Evolutionary conservation across 2,113 vertebrate genomes (phyloP), one percentile per base, ranked within the genome.

Genomic region (Salvelinus alpinus): DNA sequence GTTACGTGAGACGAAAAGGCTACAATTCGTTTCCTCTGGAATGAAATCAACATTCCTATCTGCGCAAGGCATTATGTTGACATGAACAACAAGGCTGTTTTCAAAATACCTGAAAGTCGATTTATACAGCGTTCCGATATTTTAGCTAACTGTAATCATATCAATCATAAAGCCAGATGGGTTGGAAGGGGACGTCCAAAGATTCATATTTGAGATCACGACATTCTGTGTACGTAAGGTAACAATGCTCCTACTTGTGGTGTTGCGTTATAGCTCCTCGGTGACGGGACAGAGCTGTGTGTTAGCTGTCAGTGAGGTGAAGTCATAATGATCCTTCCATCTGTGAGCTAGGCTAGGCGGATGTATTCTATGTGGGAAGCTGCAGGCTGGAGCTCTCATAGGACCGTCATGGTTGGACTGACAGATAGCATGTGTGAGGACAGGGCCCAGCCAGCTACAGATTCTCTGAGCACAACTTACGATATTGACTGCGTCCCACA

Each of bases 351-450:
- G 22, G 9, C 3, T 16, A 54, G 38, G 22, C 27, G 5, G 59
- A 78, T 77, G 69, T n/a, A 6, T 66, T 78, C 83, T 78, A 48
- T 78, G 20, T 51, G 70, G 11, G 67, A 38, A 77, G 34, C 71
- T 57, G 54, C 38, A 14, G 64, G 22, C 27, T 86, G 76, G 62
- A 76, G 64, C 13, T 9, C 51, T 79, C 71, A 71, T 70, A 48
- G 62, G 59, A 69, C 16, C 12, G 54, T 82, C 68, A 3, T 54
- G 59, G 57, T 24, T 22, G n/a, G 76, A 75, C 62, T 72, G 72
- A 80, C 72, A 51, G n/a, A 72, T 5, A 72, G 24, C 73, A 54
- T 74, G 59, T 62, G 59, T 62, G 54, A 57, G 59, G 20, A 62
- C n/a, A n/a, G 5, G n/a, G 59, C n/a, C 18, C 59, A 6, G 16